A percentile compares a stretch with the other conserved stretches of the same genome.
phyloP scores from a whole-genome alignment of 2,797 vertebrate genomes.

The Bovichtus variegatus region DNA sequence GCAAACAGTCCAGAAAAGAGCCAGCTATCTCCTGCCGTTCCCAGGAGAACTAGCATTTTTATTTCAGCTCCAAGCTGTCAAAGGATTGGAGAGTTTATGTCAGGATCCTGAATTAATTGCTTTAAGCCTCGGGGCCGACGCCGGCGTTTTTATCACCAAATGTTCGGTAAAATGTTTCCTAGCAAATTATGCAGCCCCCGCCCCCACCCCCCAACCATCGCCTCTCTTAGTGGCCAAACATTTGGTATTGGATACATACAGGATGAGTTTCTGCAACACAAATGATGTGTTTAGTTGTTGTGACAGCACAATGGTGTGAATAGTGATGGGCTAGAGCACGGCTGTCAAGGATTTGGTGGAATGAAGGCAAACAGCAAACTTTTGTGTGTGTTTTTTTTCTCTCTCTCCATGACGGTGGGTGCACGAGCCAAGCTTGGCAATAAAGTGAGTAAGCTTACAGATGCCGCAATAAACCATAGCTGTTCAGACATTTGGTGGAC shows the following conservation, averaged over 20 bases:
- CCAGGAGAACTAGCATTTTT: conserved; percentile 99
- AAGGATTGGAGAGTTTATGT: conserved; percentile 99
- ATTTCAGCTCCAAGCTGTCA: conserved; percentile 99
- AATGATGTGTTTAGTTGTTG: conserved; percentile 82
- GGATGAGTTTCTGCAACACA: conserved; percentile 82
- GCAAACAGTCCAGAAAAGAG: conserved; percentile 99
- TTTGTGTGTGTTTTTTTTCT: conserved; percentile 61
- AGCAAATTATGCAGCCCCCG: conserved; percentile 81
- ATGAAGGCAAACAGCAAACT: conserved; percentile 81
- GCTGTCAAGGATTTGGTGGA: conserved; percentile 83
- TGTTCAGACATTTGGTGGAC: conserved; percentile 83
- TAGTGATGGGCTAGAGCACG: conserved; percentile 79
- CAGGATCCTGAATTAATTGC: conserved; percentile 99
- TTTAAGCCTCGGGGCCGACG: conserved; percentile 95
- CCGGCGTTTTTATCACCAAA: conserved; percentile 93
- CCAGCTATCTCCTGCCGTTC: conserved; percentile 98
- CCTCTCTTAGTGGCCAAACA: conserved; percentile 75
- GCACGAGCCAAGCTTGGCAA: conserved; percentile 83
- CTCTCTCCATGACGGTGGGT: conserved; percentile 61
- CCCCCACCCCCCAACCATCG: conserved; percentile 7
- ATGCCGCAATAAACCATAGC: conserved; percentile 85
- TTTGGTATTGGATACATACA: conserved; percentile 84
- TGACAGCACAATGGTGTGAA: conserved; percentile 81
- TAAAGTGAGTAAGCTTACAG: conserved; percentile 80
- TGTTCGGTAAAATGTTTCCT: conserved; percentile 91